A percentile compares a stretch with the other conserved stretches of the same genome.
These are phyloP conservation scores for Esox niger DNA, from an alignment of 2,113 vertebrate genomes.

Conservation along the genomic window DNA sequence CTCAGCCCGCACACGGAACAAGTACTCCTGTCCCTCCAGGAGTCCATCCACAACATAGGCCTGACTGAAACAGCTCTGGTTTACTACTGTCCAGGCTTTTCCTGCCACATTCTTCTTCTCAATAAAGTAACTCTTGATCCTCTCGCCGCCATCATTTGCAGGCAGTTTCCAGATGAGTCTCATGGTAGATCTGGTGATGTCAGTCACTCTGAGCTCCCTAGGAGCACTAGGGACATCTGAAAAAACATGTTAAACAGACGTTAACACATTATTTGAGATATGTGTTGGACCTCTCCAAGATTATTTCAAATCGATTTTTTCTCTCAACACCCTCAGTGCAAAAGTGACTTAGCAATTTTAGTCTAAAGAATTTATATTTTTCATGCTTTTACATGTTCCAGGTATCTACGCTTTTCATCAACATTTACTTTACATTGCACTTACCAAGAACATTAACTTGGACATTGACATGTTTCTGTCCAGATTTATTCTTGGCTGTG, in stretches of 20 bases:
- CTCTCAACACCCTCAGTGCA: too few relatives aligned
- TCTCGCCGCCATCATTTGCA: conserved; percentile 93
- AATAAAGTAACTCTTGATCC: conserved; percentile 95
- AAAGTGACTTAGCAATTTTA: too few relatives aligned
- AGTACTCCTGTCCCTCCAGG: conserved; percentile 89
- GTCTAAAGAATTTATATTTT: neutral
- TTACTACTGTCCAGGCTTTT: conserved; percentile 94
- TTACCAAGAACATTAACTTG: conserved; percentile 94
- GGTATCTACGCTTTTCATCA: neutral
- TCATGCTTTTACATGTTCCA: neutral
- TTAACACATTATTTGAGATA: neutral
- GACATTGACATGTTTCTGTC: conserved; percentile 89
- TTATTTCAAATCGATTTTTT: too few relatives aligned
- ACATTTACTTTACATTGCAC: conserved; percentile 11
- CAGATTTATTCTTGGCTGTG: conserved; percentile 97
- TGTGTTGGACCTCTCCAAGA: neutral
- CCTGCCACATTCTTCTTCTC: conserved; percentile 90
- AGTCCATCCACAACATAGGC: conserved; percentile 90
- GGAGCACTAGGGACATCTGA: conserved; percentile 92
- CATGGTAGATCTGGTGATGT: conserved; percentile 87
- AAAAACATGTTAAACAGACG: neutral
- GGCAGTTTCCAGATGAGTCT: conserved; percentile 96
- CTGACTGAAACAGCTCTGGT: conserved; percentile 86
- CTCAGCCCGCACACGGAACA: conserved; percentile 93
- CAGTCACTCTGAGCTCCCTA: conserved; percentile 92